These are phyloP conservation scores for Coenobita brevimanus DNA, from an alignment of 1,140 invertebrate genomes.

Conservation along the genomic window DNA sequence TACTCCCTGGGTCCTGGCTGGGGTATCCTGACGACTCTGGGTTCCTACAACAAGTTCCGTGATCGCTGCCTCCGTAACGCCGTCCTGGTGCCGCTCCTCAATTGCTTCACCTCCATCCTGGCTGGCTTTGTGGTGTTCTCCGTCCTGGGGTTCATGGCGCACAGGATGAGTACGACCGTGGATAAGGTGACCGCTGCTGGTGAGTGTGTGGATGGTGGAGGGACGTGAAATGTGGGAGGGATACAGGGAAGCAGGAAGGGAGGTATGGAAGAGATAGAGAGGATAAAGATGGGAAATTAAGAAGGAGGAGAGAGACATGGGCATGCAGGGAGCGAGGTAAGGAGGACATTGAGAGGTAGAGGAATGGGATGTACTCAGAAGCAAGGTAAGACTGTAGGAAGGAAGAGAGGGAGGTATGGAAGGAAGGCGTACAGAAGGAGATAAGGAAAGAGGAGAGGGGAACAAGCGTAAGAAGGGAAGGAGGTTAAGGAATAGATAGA, in stretches of 20 bases:
- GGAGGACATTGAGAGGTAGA: slow-evolving; percentile 33
- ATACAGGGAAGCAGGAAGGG: background rate
- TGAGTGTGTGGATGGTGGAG: slow-evolving; percentile 8
- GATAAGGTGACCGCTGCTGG: slow-evolving; percentile 64
- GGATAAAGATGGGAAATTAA: background rate
- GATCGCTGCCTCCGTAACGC: slow-evolving; percentile 60
- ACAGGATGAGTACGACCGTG: slow-evolving; percentile 77
- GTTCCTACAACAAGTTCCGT: slow-evolving; percentile 82
- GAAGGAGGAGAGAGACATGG: background rate
- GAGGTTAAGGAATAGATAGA: too few relatives aligned
- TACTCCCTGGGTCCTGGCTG: slow-evolving; percentile 88
- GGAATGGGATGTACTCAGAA: background rate
- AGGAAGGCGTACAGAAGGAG: background rate
- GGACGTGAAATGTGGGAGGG: too few relatives aligned
- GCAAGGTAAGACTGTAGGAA: background rate
- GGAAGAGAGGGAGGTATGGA: background rate
- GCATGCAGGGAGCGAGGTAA: background rate
- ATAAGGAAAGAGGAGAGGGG: background rate
- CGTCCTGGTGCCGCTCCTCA: slow-evolving; percentile 63
- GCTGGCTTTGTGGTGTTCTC: slow-evolving; percentile 74
- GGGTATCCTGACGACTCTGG: slow-evolving; percentile 86
- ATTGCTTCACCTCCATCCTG: slow-evolving; percentile 67
- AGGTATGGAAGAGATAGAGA: background rate
- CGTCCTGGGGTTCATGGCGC: slow-evolving; percentile 80
- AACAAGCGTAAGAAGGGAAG: too few relatives aligned